Evolutionary conservation across 2,888 invertebrate genomes (phyloP), one percentile per base, ranked within the genome.

Genomic region (Prenolepis imparis): DNA sequence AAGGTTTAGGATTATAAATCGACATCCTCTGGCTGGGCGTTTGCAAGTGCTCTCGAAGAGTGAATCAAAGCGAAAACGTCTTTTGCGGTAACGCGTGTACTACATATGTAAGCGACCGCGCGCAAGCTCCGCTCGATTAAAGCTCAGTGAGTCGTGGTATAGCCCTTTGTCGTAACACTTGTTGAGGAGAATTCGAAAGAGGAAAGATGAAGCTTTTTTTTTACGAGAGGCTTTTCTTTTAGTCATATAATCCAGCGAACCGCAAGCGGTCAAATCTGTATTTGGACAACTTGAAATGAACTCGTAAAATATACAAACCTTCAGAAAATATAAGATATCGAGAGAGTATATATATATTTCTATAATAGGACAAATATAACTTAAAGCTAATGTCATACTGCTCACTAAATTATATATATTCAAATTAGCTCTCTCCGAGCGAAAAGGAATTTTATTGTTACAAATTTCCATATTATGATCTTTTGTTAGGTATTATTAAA

Each of bases 81-180:
- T 86, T 82, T 67, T 28, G 39, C 52, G 67, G 67, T 55, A 77
- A 55, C 68, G 57, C 68, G 12, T 68, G 77, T 78, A 78, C 57
- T 78, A 78, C 68, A 68, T 59, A 78, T 78, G 68, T 68, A 68
- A 52, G 32, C 77, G 57, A 68, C 18, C 68, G 32, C 11, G 67
- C 28, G 24, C 24, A 36, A 85, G 63, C 72, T 64, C 72, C 75
- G 86, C 75, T 67, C 83, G 88, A 88, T 88, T 86, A 82, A 88
- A 84, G 82, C 86, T 61, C 83, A 72, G 48, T 66, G 88, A 88
- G 78, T 85, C 87, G 83, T 67, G 67, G 24, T 63, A 64, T 24
- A n/a, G 32, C 68, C 59, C 75, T 84, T 88, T 88, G 82, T 86
- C 78, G 82, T 78, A 74, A 70, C 78, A 82, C 70, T 84, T 86